phyloP scores from a whole-genome alignment of 2,888 invertebrate genomes.

The Azorinus chamasolen region DNA sequence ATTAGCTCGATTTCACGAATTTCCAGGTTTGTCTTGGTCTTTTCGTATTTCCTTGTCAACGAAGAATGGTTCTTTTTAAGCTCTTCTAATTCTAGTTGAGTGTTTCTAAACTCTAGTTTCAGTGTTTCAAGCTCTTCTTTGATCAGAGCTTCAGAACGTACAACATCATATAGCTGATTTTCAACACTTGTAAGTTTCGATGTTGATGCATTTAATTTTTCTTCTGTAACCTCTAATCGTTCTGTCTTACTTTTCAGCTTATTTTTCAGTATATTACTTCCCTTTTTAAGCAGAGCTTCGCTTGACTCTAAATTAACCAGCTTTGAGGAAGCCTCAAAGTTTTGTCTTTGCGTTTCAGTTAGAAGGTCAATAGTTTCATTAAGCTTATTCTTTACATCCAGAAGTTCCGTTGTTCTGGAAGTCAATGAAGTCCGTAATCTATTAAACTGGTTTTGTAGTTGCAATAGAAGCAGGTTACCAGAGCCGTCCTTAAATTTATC shows the following conservation, averaged over 20 bases:
- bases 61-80: conserved; percentile 66
- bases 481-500: conserved; percentile 6
- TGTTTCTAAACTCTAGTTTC: conserved; percentile 67
- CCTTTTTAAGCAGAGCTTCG: conserved; percentile 68
- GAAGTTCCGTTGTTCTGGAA: conserved; percentile 67
- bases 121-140: conserved; percentile 74
- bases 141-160: conserved; percentile 75
- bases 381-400: conserved; percentile 68
- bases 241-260: conserved; percentile 75
- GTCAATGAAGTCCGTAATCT: conserved; percentile 66
- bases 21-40: conserved; percentile 59
- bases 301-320: conserved; percentile 73
- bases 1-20: conserved; percentile 76
- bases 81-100: conserved; percentile 45
- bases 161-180: conserved; percentile 67
- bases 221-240: conserved; percentile 63
- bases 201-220: conserved; percentile 61
- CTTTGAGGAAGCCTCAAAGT: conserved; percentile 68
- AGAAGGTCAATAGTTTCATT: conserved; percentile 72
- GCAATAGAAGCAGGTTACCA: conserved; percentile 61
- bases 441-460: conserved; percentile 73
- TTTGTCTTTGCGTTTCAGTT: conserved; percentile 71
- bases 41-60: conserved; percentile 61
- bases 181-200: conserved; percentile 59
- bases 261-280: conserved; percentile 77